A percentile compares a stretch with the other conserved stretches of the same genome.
Evolutionary conservation across 2,113 vertebrate species (phyloP).

Genomic region (Setophaga kirtlandii): DNA sequence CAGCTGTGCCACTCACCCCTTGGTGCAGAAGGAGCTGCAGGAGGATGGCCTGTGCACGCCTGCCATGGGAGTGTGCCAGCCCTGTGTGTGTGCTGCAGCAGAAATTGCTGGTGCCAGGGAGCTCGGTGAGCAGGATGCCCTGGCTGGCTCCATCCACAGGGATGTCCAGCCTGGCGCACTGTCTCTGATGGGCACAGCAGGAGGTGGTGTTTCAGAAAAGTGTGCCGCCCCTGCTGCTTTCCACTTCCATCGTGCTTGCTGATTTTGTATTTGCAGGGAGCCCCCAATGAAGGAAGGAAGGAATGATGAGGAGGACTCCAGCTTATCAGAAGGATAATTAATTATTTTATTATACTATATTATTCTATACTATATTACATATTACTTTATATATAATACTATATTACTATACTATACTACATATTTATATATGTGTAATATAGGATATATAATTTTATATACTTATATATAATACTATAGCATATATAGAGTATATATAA

Average conservation of each 20-base stretch:
- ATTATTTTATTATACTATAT: too few species aligned
- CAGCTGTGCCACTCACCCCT: background rate
- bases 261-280: too few species aligned
- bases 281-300: too few species aligned
- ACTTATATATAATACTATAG: too few species aligned
- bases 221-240: accelerated
- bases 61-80: accelerated
- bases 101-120: background rate
- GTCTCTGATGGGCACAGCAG: accelerated
- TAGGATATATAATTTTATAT: too few species aligned
- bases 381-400: too few species aligned
- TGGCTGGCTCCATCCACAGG: background rate
- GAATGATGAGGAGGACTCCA: too few species aligned
- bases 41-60: accelerated
- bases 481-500: too few species aligned
- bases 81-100: accelerated
- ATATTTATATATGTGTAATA: too few species aligned
- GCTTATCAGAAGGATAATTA: too few species aligned
- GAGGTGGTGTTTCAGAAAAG: background rate
- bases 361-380: too few species aligned
- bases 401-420: too few species aligned
- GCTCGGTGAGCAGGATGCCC: accelerated
- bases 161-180: background rate
- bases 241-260: accelerated
- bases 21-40: background rate